phyloP scores from a whole-genome alignment of 1,140 invertebrate species.

The Parasteatoda tepidariorum region DNA sequence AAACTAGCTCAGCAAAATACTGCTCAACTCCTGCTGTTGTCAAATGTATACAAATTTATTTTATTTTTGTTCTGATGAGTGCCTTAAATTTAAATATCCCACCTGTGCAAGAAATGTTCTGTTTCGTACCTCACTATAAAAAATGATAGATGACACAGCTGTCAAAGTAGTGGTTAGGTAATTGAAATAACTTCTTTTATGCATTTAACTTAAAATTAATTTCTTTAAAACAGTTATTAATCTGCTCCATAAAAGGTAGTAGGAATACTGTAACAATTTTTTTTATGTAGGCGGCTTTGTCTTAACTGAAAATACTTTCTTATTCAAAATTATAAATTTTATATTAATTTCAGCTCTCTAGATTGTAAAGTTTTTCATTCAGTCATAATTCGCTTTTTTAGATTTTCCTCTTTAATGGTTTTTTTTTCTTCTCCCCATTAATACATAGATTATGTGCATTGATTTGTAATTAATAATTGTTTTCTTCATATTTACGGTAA shows the following conservation, averaged over 20 bases:
- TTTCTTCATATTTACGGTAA: no score
- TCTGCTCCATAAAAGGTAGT: slow-evolving; percentile 26
- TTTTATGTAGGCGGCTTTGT: slow-evolving; percentile 39
- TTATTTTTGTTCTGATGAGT: no score
- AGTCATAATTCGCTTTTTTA: background rate
- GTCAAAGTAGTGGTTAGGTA: slow-evolving; percentile 55
- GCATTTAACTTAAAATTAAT: background rate
- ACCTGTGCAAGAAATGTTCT: slow-evolving; percentile 37
- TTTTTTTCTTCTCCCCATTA: background rate
- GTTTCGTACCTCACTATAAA: background rate
- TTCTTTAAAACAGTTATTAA: background rate
- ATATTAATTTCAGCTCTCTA: background rate
- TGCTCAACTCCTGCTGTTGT: no score
- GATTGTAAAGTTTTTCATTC: background rate
- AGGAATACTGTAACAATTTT: slow-evolving; percentile 12
- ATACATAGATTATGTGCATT: no score
- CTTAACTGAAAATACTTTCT: background rate
- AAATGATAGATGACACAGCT: slow-evolving; percentile 55
- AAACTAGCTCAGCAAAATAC: no score
- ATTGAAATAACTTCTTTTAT: slow-evolving; percentile 10
- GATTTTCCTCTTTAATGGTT: background rate
- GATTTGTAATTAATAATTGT: no score
- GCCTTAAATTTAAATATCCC: slow-evolving; percentile 56
- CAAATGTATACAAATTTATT: no score
- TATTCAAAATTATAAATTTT: background rate